Percentiles rank a stretch among this genome's conserved stretches.
Conservation (phyloP, 2,888 invertebrate species). For the Ophion ventricosus region DNA sequence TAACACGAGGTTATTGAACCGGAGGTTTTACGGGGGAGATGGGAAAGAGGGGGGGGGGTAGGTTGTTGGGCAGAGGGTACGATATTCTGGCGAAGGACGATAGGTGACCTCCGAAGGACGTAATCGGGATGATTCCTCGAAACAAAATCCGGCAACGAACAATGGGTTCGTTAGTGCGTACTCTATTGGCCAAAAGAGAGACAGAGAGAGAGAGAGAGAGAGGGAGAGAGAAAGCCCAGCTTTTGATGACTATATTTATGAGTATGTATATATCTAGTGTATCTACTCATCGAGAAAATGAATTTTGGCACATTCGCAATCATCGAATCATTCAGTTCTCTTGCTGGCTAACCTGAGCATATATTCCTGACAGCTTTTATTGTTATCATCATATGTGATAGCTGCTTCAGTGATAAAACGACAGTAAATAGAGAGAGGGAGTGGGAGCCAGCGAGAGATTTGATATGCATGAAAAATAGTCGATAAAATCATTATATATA, state of each 20-base stretch:
- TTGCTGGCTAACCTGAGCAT: constrained; percentile 48
- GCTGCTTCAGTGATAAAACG: neutral
- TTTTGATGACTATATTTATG: constrained; percentile 6
- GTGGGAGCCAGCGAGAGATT: neutral
- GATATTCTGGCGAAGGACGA: constrained; percentile 66
- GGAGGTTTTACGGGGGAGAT: neutral
- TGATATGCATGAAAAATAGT: no score
- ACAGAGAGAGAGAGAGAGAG: neutral
- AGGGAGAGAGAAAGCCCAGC: constrained; percentile 6
- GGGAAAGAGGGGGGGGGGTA: no score
- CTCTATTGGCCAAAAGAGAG: constrained; percentile 69
- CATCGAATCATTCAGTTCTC: constrained; percentile 74
- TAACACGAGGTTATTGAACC: constrained; percentile 18
- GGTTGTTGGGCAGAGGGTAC: constrained; percentile 47
- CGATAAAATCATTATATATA: no score
- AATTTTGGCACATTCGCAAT: constrained; percentile 72
- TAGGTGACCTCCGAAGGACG: constrained; percentile 64
- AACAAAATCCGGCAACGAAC: constrained; percentile 71
- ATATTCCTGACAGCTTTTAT: constrained; percentile 24
- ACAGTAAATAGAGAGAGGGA: neutral
- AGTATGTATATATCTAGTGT: constrained; percentile 11
- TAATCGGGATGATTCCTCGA: constrained; percentile 70
- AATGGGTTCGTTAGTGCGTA: constrained; percentile 75
- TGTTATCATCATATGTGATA: constrained; percentile 7
- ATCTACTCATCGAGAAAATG: constrained; percentile 66